Base-by-base conservation (phyloP, 2,797 vertebrate species). In the Xiphophorus birchmanni region DNA sequence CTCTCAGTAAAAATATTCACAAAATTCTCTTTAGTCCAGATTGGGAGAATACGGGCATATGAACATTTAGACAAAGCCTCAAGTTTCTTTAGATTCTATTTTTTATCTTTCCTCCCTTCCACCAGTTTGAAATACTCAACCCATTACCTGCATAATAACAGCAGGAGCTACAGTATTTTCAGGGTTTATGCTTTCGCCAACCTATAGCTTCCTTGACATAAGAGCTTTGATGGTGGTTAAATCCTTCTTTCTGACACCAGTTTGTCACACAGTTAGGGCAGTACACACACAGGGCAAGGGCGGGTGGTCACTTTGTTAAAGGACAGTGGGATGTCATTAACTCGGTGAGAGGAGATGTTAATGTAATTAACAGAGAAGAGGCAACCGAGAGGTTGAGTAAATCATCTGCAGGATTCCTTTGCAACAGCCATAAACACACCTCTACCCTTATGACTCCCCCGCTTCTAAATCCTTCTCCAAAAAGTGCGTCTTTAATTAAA, bases 401-500 rank as follows among this genome's bases (percentile, higher is more conserved):
- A 92, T 90, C 86, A 83, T 77, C 84, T 80, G 67, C 63, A 67
- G 32, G 87, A 29, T 58, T 82, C 32, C 40, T 73, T 52, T 2
- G 5, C 65, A 74, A 79, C 81, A 86, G 67, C 74, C 74, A 60
- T 26, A 79, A 56, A 42, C 80, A 40, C 69, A 67, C 56, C 63
- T 48, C 23, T 58, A 65, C 32, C 45, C 29, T 47, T 6, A 47
- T 21, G 69, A 73, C 50, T 23, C 76, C 12, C 35, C 21, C 23
- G 21, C 21, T 72, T 74, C 47, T 83, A 80, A 82, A 69, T 69
- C 76, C 86, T 88, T 84, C 84, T 84, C 80, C 84, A 90, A 83
- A 88, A 89, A 88, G 74, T 81, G 82, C 79, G 74, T 84, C 85
- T 93, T 91, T 95, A 95, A 95, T 95, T 95, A 94, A 92, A 81